Percentiles rank a stretch among this genome's conserved stretches.
phyloP scores from a whole-genome alignment of 2,113 vertebrate genomes.

The Thryonomys swinderianus region DNA sequence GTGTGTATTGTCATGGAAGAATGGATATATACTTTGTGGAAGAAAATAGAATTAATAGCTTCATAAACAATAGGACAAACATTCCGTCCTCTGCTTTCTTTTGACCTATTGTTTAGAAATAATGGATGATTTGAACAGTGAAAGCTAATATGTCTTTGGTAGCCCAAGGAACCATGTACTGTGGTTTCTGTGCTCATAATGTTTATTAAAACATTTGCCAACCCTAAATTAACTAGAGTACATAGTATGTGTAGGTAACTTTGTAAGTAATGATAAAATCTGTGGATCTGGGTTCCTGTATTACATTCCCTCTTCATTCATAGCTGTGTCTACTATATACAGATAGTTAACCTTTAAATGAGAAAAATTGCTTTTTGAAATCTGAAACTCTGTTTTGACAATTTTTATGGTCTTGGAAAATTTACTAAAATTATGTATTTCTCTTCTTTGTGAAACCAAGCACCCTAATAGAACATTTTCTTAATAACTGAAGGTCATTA shows the following conservation, averaged over 20 bases:
- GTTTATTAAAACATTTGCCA: neutral
- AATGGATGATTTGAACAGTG: neutral
- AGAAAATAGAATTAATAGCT: constrained; percentile 23
- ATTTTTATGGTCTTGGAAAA: constrained; percentile 1
- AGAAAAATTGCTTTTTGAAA: constrained; percentile 18
- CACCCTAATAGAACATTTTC: neutral
- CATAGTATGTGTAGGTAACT: neutral
- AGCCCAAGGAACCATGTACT: neutral
- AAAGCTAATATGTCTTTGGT: neutral
- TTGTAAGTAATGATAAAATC: neutral
- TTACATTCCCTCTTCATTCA: constrained; percentile 14
- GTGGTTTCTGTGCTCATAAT: neutral
- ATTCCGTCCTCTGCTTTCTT: neutral
- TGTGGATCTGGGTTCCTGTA: neutral
- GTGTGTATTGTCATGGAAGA: neutral
- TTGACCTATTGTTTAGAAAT: neutral
- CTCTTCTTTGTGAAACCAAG: neutral
- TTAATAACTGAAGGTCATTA: neutral
- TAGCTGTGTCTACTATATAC: neutral
- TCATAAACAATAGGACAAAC: neutral
- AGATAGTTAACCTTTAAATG: neutral
- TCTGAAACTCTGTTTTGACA: neutral
- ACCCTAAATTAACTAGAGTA: neutral
- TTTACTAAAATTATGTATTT: neutral
- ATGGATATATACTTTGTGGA: neutral